Percentiles rank a stretch among this genome's conserved stretches.
phyloP scores from a whole-genome alignment of 1,140 invertebrate genomes.

The Whitmania pigra region DNA sequence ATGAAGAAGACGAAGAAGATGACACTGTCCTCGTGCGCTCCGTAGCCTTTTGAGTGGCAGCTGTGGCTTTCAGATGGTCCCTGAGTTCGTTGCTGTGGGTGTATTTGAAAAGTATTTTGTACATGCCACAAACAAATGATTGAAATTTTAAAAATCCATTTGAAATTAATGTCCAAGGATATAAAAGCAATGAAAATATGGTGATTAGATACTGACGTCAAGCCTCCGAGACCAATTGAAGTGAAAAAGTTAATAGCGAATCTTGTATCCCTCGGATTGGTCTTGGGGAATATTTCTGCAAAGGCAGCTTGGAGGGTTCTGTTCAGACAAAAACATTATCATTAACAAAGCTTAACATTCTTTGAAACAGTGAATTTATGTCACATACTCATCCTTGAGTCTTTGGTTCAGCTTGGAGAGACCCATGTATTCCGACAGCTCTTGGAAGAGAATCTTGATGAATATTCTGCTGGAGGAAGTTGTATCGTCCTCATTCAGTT shows the following conservation, averaged over 20 bases:
- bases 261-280: constrained; percentile 87
- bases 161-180: constrained; percentile 13
- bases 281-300: constrained; percentile 81
- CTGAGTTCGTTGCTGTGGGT: constrained; percentile 62
- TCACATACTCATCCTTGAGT: constrained; percentile 67
- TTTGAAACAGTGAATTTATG: constrained; percentile 17
- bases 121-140: background rate
- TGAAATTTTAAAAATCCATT: background rate
- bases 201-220: constrained; percentile 53
- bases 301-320: constrained; percentile 73
- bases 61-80: constrained; percentile 72
- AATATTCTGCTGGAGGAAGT: constrained; percentile 93
- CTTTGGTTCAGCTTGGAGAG: constrained; percentile 75
- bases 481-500: constrained; percentile 89
- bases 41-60: constrained; percentile 30
- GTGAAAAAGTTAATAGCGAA: constrained; percentile 99
- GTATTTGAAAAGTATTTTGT: background rate
- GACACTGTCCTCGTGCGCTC: no score
- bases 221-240: constrained; percentile 86
- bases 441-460: constrained; percentile 92
- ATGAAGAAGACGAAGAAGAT: no score
- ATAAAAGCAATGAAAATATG: background rate
- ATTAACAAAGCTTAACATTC: background rate
- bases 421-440: constrained; percentile 90
- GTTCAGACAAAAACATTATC: constrained; percentile 20